phyloP scores from a whole-genome alignment of 2,888 invertebrate genomes.

The Pherbina coryleti region DNA sequence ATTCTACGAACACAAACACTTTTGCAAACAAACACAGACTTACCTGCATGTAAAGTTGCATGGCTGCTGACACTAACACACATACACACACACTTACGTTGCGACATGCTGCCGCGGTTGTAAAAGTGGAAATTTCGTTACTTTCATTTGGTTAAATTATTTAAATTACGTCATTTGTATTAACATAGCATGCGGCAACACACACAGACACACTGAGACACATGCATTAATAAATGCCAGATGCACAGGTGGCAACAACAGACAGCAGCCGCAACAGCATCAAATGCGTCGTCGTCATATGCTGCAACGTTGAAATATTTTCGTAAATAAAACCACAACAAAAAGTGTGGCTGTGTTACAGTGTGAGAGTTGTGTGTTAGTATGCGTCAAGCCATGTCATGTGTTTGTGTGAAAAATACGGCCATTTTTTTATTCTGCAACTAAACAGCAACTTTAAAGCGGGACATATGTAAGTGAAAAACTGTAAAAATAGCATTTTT shows the following conservation, averaged over 20 bases:
- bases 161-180: slow-evolving; percentile 64
- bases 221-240: neutral
- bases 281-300: slow-evolving; percentile 28
- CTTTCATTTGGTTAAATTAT: slow-evolving; percentile 54
- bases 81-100: neutral
- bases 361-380: neutral
- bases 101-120: slow-evolving; percentile 7
- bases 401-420: neutral
- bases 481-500: too few species aligned
- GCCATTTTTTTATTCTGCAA: slow-evolving; percentile 2
- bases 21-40: neutral
- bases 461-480: neutral
- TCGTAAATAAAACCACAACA: slow-evolving; percentile 20
- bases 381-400: too few species aligned
- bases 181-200: slow-evolving; percentile 43
- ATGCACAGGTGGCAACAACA: slow-evolving; percentile 21
- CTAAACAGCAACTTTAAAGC: neutral
- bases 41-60: neutral
- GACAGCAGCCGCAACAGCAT: neutral
- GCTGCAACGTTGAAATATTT: slow-evolving; percentile 35
- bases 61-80: neutral
- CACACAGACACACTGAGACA: neutral
- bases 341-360: neutral
- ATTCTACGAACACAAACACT: slow-evolving; percentile 20
- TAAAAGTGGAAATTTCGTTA: slow-evolving; percentile 2